phyloP scores from a whole-genome alignment of 2,888 invertebrate species.

The Beris morrisii region DNA sequence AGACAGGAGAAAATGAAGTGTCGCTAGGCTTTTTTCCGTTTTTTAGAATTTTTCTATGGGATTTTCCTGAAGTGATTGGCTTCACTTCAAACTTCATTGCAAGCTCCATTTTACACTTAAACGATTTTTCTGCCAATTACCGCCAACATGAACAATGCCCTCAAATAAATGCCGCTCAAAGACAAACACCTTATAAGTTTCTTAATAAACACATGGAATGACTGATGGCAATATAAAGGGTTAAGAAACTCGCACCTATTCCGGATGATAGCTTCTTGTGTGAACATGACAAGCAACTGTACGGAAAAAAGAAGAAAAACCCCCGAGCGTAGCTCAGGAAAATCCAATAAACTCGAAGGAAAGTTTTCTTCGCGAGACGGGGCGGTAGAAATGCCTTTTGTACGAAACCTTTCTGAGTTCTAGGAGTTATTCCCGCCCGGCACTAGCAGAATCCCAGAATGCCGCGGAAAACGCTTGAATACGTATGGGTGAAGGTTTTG shows the following conservation, averaged over 20 bases:
- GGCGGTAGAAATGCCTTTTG: conserved; percentile 19
- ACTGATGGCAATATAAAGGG: conserved; percentile 3
- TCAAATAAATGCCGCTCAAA: no score
- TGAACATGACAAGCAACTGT: not conserved
- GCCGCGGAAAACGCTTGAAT: conserved; percentile 1
- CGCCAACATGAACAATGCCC: no score
- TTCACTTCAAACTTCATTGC: no score
- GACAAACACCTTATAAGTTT: not conserved
- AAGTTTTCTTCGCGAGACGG: conserved; percentile 1
- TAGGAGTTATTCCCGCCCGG: conserved; percentile 12
- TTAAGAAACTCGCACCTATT: conserved; percentile 2
- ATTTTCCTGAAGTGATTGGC: no score
- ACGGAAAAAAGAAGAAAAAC: conserved; percentile 12
- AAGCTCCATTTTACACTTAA: no score
- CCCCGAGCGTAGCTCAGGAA: conserved; percentile 2
- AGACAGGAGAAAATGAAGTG: no score
- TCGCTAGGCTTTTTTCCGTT: no score
- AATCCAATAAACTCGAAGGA: conserved; percentile 12
- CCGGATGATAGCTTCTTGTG: not conserved
- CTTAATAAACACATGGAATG: conserved; percentile 5
- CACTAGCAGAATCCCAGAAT: conserved; percentile 6
- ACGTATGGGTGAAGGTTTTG: not conserved
- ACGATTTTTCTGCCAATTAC: no score
- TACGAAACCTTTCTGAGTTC: conserved; percentile 15
- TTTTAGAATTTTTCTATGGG: no score